Evolutionary conservation across 1,140 invertebrate species (phyloP), one percentile per base, ranked within the genome.

Genomic region (Bombus difficillimus): DNA sequence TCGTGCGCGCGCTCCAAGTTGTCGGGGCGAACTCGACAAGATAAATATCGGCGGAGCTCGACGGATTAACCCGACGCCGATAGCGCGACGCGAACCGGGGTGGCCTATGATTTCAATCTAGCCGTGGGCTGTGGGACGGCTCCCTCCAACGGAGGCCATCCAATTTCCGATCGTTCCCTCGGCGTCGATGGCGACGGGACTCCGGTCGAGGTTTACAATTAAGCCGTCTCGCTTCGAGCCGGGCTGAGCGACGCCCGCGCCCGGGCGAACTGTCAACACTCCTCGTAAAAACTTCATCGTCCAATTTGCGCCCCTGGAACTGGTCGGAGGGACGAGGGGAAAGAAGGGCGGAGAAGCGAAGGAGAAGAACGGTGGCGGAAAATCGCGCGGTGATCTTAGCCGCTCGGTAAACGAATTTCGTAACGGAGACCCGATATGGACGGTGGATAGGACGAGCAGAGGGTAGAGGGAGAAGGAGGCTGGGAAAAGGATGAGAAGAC

Each of bases 91-190:
- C 73, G 75, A 47, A 68, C 43, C 59, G 12, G 57, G 84, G 72
- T 74, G 71, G 88, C 72, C 88, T 89, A 89, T 86, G 88, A 89
- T 89, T 89, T 89, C 88, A 89, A 89, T 89, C 88, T 86, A 78
- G 83, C 69, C 83, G 83, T 72, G 83, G 83, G 83, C 83, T 81
- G 83, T 57, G 69, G 77, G 62, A 57, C 37, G 47, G 13, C 47
- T 68, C 47, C 69, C 88, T 34, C n/a, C 41, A 71, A 79, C 71
- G 88, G 85, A 88, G 85, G 81, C 81, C 88, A 83, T 89, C 88
- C 88, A 89, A 90, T 89, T 90, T 90, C 89, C 89, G 89, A 90
- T 90, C 82, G 89, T 84, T 34, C 88, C 88, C 87, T 71, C 53
- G 39, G 79, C 84, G 72, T 75, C 62, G 88, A 86, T 86, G 88